Conservation (phyloP, 2,797 vertebrate species). For the Thalassophryne amazonica region DNA sequence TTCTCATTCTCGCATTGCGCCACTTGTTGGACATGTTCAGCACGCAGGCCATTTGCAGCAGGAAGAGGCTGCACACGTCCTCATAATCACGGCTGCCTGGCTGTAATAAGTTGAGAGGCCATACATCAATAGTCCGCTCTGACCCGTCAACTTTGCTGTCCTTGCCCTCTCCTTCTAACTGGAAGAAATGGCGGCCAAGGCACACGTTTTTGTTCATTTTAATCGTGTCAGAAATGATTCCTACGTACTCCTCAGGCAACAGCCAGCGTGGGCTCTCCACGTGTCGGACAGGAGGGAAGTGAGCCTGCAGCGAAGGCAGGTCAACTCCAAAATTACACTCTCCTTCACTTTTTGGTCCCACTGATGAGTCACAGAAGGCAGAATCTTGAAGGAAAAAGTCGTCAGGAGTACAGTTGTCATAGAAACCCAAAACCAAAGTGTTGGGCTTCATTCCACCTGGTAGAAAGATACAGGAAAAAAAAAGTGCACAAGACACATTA, state of each 20-base stretch:
- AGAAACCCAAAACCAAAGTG: constrained; percentile 88
- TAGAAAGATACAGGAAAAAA: constrained; percentile 4
- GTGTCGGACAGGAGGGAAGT: constrained; percentile 85
- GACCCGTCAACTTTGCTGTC: constrained; percentile 65
- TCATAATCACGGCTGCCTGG: constrained; percentile 76
- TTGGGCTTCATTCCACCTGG: constrained; percentile 94
- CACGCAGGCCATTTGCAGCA: constrained; percentile 93
- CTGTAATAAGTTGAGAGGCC: constrained; percentile 88
- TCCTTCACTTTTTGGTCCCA: constrained; percentile 39
- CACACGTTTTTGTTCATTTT: constrained; percentile 95
- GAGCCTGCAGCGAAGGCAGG: constrained; percentile 83
- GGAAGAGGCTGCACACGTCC: constrained; percentile 90
- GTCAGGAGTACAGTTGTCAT: constrained; percentile 84
- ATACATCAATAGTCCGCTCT: constrained; percentile 84
- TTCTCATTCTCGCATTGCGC: constrained; percentile 84
- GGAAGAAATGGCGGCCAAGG: constrained; percentile 84
- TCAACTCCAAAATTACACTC: constrained; percentile 85
- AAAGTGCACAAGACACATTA: background rate
- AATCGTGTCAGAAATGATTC: constrained; percentile 86
- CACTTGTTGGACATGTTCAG: constrained; percentile 90
- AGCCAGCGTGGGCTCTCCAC: constrained; percentile 80
- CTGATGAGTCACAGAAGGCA: constrained; percentile 73
- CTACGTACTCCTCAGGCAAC: constrained; percentile 84
- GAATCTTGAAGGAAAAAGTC: constrained; percentile 89
- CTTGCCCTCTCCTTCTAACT: constrained; percentile 75